Conservation (phyloP, 2,113 vertebrate species). For the Herpetotheres cachinnans region DNA sequence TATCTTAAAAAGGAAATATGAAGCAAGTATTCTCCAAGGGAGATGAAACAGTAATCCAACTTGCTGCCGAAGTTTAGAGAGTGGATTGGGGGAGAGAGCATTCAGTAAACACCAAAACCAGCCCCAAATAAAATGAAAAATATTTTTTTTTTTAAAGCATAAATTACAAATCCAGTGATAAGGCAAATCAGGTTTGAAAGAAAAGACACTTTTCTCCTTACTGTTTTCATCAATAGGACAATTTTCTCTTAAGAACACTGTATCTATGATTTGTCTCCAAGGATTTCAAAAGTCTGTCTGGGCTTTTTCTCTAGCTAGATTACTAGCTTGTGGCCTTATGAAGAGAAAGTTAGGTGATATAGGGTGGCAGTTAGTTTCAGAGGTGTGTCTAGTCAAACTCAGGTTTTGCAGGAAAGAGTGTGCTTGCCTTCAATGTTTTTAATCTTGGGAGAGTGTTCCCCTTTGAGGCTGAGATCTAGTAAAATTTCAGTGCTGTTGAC, state of each 20-base stretch:
- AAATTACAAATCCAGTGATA: neutral
- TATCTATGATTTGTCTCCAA: neutral
- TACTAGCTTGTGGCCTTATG: neutral
- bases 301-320: neutral
- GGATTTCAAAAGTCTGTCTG: neutral
- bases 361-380: neutral
- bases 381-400: neutral
- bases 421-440: neutral
- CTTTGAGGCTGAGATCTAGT: neutral
- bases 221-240: neutral
- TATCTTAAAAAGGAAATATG: constrained; percentile 28
- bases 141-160: neutral
- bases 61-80: neutral
- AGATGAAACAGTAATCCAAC: neutral
- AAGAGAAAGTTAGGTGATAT: neutral
- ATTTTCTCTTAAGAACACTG: neutral
- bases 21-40: neutral
- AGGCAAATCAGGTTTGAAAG: neutral
- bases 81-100: neutral
- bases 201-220: neutral
- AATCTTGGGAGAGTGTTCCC: neutral
- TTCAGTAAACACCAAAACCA: neutral
- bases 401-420: neutral
- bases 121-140: neutral
- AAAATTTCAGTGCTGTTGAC: neutral